Evolutionary conservation across 2,113 vertebrate genomes (phyloP).

Genomic region (Nanorana parkeri): DNA sequence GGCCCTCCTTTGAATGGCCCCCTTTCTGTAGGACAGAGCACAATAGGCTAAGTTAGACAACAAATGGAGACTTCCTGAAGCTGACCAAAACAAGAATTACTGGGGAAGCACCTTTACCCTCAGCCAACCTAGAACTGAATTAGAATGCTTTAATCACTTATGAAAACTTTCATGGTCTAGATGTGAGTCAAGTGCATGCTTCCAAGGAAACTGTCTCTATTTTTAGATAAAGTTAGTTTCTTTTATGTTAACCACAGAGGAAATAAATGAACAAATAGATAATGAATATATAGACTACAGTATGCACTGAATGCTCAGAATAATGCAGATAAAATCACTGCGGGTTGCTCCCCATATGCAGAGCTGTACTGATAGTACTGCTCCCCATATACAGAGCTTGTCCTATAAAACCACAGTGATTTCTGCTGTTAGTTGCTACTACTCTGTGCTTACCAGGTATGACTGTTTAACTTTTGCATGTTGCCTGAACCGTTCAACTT

Average conservation of each 20-base stretch:
- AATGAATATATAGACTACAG: too few relatives aligned
- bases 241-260: background rate
- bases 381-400: too few relatives aligned
- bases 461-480: too few relatives aligned
- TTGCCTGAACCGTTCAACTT: too few relatives aligned
- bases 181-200: background rate
- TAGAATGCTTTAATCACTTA: background rate
- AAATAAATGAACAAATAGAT: too few relatives aligned
- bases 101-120: background rate
- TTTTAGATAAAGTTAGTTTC: background rate
- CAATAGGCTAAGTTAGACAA: background rate
- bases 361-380: too few relatives aligned
- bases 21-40: background rate
- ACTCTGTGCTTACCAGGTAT: too few relatives aligned
- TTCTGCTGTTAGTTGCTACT: too few relatives aligned
- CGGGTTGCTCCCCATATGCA: too few relatives aligned
- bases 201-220: background rate
- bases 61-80: background rate
- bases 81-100: background rate
- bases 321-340: too few relatives aligned
- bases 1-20: background rate
- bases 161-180: background rate
- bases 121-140: background rate
- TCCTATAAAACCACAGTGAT: too few relatives aligned
- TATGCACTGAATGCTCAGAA: too few relatives aligned